Evolutionary conservation across 2,888 invertebrate species (phyloP).

Genomic region (Helleia helle): DNA sequence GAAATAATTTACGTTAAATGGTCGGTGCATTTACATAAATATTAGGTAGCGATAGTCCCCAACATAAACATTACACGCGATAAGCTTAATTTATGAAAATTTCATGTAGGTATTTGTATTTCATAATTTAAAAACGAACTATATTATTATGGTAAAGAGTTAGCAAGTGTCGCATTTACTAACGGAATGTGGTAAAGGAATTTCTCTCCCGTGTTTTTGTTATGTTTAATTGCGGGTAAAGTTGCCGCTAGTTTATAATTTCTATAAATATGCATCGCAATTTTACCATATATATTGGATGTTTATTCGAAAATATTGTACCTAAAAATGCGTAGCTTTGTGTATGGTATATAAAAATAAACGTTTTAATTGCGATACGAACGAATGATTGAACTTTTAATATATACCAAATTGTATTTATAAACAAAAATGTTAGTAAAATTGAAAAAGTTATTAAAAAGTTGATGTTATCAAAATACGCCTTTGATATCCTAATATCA

Average conservation of each 20-base stretch:
- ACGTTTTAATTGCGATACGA: too few species aligned
- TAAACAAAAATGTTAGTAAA: too few species aligned
- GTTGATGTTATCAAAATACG: too few species aligned
- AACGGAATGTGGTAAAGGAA: conserved; percentile 3
- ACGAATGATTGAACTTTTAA: too few species aligned
- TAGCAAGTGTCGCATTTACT: not conserved
- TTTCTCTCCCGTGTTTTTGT: conserved; percentile 8
- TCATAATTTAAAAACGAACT: conserved; percentile 30
- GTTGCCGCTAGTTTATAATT: not conserved
- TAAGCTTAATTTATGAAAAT: conserved; percentile 59
- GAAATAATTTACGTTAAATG: conserved; percentile 59
- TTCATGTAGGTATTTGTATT: conserved; percentile 42
- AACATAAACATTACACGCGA: conserved; percentile 63
- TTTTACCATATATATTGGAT: not conserved
- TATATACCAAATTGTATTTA: too few species aligned
- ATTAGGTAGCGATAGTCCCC: conserved; percentile 44
- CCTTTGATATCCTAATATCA: too few species aligned
- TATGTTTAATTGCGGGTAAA: conserved; percentile 7
- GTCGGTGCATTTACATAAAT: conserved; percentile 60
- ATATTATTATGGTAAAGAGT: conserved; percentile 6
- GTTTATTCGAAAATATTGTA: not conserved
- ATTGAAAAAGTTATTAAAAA: too few species aligned
- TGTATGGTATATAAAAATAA: too few species aligned
- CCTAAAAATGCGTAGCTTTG: too few species aligned
- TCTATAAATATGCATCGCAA: conserved; percentile 4